Evolutionary conservation across 1,140 invertebrate species (phyloP).

Genomic region (Ostrea denselamellosa): DNA sequence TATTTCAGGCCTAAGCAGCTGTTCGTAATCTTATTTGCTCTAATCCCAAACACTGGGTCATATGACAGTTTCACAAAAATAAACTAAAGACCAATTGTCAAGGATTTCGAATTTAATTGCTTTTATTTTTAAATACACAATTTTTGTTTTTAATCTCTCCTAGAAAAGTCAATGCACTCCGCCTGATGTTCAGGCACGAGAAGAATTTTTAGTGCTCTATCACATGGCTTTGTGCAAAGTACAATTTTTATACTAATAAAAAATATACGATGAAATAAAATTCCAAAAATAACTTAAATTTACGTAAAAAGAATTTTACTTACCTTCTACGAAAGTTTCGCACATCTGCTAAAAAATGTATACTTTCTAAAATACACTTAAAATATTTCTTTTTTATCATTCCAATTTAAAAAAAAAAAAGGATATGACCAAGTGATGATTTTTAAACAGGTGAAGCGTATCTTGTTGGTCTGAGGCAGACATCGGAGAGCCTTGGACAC

Average conservation of each 20-base stretch:
- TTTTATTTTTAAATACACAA: no score
- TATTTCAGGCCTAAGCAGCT: constrained; percentile 7
- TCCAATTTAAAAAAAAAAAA: constrained; percentile 86
- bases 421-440: constrained; percentile 99
- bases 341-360: background rate
- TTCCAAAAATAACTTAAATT: background rate
- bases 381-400: background rate
- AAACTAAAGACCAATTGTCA: background rate
- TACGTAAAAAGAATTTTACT: background rate
- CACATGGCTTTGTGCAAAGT: background rate
- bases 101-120: background rate
- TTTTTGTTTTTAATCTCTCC: background rate
- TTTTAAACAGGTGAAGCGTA: constrained; percentile 93
- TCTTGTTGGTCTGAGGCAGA: constrained; percentile 90
- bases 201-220: background rate
- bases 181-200: background rate
- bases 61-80: background rate
- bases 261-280: background rate
- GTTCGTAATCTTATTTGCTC: background rate
- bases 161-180: background rate
- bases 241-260: background rate
- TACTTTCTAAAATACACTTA: background rate
- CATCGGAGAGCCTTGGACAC: constrained; percentile 86
- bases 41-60: background rate
- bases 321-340: background rate